phyloP scores from a whole-genome alignment of 2,113 vertebrate species.

The Barnardius zonarius region DNA sequence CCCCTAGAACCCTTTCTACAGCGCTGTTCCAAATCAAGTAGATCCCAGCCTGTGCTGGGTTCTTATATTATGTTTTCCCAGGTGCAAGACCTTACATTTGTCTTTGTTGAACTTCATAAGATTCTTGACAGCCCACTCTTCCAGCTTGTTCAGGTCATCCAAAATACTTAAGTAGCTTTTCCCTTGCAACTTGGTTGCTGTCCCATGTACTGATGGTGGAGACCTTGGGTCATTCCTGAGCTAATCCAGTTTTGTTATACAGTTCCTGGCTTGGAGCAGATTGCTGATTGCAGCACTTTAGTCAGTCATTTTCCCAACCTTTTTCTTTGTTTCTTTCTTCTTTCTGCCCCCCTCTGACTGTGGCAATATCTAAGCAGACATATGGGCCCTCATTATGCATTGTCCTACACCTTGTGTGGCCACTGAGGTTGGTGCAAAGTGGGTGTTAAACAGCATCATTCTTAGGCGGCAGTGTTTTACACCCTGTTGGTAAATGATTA shows the following conservation, averaged over 20 bases:
- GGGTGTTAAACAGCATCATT: background rate
- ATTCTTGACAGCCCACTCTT: no score
- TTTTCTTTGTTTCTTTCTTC: background rate
- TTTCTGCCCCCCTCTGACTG: background rate
- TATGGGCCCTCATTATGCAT: background rate
- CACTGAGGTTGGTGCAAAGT: background rate
- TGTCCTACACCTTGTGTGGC: slow-evolving; percentile 33
- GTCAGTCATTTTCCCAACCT: background rate
- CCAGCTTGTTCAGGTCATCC: no score
- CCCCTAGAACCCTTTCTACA: no score
- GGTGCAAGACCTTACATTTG: no score
- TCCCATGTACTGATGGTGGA: background rate
- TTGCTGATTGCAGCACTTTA: background rate
- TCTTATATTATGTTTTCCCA: no score
- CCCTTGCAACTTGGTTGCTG: background rate
- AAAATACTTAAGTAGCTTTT: background rate
- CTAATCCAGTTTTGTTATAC: background rate
- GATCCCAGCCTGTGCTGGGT: no score
- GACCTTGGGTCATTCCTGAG: background rate
- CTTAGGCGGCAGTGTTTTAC: background rate
- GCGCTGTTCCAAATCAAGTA: no score
- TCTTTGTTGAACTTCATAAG: no score
- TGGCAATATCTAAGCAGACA: background rate
- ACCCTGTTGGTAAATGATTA: slow-evolving; percentile 33
- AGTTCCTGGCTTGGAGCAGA: background rate